Evolutionary conservation across 2,113 vertebrate genomes (phyloP), one percentile per base, ranked within the genome.

Genomic region (Orientallactaga bullata): DNA sequence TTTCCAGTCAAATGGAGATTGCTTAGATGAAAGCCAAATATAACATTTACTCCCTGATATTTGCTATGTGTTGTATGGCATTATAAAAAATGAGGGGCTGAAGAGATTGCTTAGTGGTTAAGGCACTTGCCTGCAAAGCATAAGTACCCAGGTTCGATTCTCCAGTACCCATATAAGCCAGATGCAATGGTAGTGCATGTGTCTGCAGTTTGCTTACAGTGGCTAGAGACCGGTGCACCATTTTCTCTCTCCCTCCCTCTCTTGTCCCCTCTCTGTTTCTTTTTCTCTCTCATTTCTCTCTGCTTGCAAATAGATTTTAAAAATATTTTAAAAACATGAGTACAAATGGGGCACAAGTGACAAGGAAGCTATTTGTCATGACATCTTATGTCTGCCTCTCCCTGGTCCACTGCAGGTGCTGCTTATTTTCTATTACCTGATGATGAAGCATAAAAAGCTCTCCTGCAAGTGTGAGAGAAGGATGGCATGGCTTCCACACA

Each of bases 21-120:
- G 24, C 37, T 92, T 69, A 94, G 83, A 55, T 93, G 20, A 89
- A 91, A 85, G 51, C 13, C 35, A 78, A 47, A 77, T 63, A 58
- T 35, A 66, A 73, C 37, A 82, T 61, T 73, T 65, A 65, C 51
- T 82, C 65, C 18, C 15, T 80, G 61, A 39, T 4, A 7, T 32
- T 5, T 66, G 39, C 78, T 60, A 66, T 1, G 1, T 42, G 66
- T 35, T 77, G 5, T 4, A n/a, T 1, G 60, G 28, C 65, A 82
- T 15, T 79, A 10, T 58, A 83, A 85, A 90, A 15, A 55, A 42
- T 42, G 35, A 74, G 71, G 42, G 5, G 42, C 42, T 47, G 5
- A 8, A 47, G 42, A 47, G 42, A 47, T 47, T 5, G 8, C 42
- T 47, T 47, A 47, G 42, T 8, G 5, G 42, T 47, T 47, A 47